phyloP scores from a whole-genome alignment of 2,888 invertebrate genomes.

The Byasa hedistus region DNA sequence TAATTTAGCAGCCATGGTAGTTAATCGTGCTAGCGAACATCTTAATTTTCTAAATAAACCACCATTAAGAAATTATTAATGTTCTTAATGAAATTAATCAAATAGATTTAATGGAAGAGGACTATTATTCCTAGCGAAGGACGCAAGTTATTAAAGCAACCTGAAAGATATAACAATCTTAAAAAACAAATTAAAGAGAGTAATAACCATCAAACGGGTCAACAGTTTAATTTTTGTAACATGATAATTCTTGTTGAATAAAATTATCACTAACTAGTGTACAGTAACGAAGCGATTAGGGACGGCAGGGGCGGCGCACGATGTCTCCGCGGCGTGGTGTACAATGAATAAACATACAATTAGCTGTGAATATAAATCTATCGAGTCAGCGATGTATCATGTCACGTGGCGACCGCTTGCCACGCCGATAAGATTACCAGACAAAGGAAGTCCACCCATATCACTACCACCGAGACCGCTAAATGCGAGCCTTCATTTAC shows the following conservation, averaged over 20 bases:
- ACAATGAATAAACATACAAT: conserved; percentile 33
- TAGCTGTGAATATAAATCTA: conserved; percentile 53
- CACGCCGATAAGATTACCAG: conserved; percentile 76
- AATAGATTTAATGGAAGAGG: no score
- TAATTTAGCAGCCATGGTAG: no score
- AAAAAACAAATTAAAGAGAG: no score
- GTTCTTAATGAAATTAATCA: no score
- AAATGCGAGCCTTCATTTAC: conserved; percentile 75
- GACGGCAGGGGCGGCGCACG: conserved; percentile 2
- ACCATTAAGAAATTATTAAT: no score
- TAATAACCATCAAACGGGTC: no score
- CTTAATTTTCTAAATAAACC: no score
- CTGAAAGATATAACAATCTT: no score
- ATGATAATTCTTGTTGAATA: not conserved
- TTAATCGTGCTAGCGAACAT: no score
- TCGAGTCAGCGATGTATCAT: conserved; percentile 69
- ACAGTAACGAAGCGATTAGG: not conserved
- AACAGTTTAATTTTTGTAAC: no score
- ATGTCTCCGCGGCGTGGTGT: conserved; percentile 15
- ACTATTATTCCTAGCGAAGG: no score
- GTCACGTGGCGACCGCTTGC: conserved; percentile 66
- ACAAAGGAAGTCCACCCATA: conserved; percentile 79
- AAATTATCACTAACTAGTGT: not conserved
- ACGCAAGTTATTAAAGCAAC: no score
- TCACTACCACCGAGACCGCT: conserved; percentile 73